Evolutionary conservation across 1,140 invertebrate genomes (phyloP).

Genomic region (Rhynchophorus ferrugineus): DNA sequence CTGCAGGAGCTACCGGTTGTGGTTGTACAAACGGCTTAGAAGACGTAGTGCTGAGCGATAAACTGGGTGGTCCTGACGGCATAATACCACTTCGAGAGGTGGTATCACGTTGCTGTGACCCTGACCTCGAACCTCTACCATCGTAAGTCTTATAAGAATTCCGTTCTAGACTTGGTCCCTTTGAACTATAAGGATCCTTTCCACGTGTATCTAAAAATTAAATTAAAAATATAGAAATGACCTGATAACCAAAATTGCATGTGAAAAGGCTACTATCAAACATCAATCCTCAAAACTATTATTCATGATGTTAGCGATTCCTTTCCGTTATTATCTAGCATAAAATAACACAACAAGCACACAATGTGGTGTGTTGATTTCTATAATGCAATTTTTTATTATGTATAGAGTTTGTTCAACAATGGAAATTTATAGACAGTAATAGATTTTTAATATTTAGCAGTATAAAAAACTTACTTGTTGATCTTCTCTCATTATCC

Average conservation of each 20-base stretch:
- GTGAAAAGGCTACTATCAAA: slow-evolving; percentile 31
- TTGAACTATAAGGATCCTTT: slow-evolving; percentile 43
- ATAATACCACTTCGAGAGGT: slow-evolving; percentile 5
- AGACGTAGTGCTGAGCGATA: slow-evolving; percentile 4
- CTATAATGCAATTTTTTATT: not conserved
- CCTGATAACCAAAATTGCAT: slow-evolving; percentile 1
- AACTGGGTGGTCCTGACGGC: slow-evolving; percentile 5
- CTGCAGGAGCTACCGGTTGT: not conserved
- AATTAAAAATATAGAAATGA: not conserved
- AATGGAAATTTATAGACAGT: not conserved
- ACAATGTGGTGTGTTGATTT: slow-evolving; percentile 10
- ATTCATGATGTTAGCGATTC: slow-evolving; percentile 30
- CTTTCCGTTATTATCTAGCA: slow-evolving; percentile 25
- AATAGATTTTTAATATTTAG: slow-evolving; percentile 1
- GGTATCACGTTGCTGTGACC: slow-evolving; percentile 45
- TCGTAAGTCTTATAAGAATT: slow-evolving; percentile 36
- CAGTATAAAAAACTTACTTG: slow-evolving; percentile 36
- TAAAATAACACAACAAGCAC: slow-evolving; percentile 8
- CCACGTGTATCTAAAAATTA: slow-evolving; percentile 10
- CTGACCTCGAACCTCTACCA: slow-evolving; percentile 48
- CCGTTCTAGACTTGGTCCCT: slow-evolving; percentile 43
- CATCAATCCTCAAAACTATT: slow-evolving; percentile 21
- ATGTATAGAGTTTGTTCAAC: not conserved
- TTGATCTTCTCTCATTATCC: slow-evolving; percentile 42
- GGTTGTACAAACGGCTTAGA: not conserved